Base-by-base conservation (phyloP, 2,888 invertebrate species). In the Epinotia nisella region DNA sequence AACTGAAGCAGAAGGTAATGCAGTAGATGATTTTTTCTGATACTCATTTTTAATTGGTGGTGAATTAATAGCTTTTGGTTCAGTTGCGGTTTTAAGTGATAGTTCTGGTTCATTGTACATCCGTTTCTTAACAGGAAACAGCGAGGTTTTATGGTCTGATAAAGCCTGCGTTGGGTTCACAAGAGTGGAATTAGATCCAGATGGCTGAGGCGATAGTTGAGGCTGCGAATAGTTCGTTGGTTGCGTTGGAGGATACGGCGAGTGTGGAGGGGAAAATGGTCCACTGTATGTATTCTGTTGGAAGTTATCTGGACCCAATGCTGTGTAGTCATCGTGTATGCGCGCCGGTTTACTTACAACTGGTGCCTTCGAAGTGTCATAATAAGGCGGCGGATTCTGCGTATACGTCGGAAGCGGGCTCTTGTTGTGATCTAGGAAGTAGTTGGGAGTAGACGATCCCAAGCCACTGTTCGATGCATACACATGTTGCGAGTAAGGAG, bases 71-170 rank as follows among this genome's bases (percentile, higher is more conserved):
- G 88, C 90, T 75, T 85, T 87, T 60, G 72, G 75, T 58, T 91
- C 92, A 7, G 80, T 35, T 7, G 71, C 9, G 82, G 90, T 86
- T 81, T 87, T 80, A 78, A 85, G 71, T 83, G 87, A 73, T 79
- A 85, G 78, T 29, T 92, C 91, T 2, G 88, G 86, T 79, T 95
- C 95, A 82, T 92, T 95, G 77, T 95, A 95, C 49, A 92, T 94
- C 55, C 96, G 90, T 82, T 96, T 96, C 82, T 96, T 96, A 51
- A 95, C 95, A 11, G 95, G 95, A 80, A 95, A 95, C 35, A 94
- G 85, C 19, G 94, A 81, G 58, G 88, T 79, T 82, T 93, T 92
- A 9, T 91, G 80, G 62, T 91, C 88, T 29, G 86, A 74, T 49
- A 84, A 74, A 39, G 82, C 74, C 70, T 82, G 85, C 19, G 93